phyloP scores from a whole-genome alignment of 1,140 invertebrate species.

The Cydia pomonella region DNA sequence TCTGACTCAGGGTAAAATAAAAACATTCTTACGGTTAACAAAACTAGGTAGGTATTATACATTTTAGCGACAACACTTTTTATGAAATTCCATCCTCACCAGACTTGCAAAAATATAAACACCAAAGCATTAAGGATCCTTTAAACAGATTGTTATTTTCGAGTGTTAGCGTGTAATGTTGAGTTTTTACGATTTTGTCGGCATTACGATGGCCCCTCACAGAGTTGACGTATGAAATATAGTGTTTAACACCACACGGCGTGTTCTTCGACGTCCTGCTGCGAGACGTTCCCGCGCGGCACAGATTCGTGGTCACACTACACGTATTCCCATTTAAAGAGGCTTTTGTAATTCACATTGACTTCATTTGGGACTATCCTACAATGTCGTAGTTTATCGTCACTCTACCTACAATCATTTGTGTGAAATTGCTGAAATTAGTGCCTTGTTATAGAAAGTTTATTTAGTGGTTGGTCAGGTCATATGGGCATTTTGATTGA shows the following conservation, averaged over 20 bases:
- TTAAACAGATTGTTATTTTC: constrained; percentile 8
- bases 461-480: neutral
- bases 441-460: neutral
- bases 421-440: neutral
- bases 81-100: no score
- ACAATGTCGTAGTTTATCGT: constrained; percentile 25
- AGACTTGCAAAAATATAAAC: constrained; percentile 18
- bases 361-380: neutral
- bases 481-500: constrained; percentile 2
- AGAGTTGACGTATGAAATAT: constrained; percentile 71
- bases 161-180: constrained; percentile 36
- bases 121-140: neutral
- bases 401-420: constrained; percentile 41
- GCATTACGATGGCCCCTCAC: constrained; percentile 56
- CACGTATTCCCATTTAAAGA: neutral
- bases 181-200: constrained; percentile 56
- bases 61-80: no score
- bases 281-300: constrained; percentile 47
- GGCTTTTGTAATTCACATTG: neutral
- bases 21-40: no score
- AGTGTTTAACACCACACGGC: constrained; percentile 73
- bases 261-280: constrained; percentile 59
- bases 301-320: constrained; percentile 50
- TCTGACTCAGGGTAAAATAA: neutral
- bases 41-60: no score